A percentile compares a stretch with the other conserved stretches of the same genome.
Evolutionary conservation across 92 coral and sea anemone species (phyloP).

Genomic region (Plumapathes pennacea): DNA sequence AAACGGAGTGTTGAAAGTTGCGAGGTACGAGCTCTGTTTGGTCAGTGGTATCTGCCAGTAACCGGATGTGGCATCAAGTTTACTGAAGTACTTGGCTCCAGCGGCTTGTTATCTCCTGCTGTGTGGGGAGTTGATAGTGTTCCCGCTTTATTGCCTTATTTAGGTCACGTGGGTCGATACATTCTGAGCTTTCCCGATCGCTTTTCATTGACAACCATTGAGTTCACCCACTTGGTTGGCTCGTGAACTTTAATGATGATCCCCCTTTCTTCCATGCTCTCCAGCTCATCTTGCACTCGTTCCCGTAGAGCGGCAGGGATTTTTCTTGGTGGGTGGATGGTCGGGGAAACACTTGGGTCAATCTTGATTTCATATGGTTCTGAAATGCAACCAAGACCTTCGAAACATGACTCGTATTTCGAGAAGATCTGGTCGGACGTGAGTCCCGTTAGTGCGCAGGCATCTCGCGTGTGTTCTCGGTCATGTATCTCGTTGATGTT

Average conservation of each 20-base stretch:
- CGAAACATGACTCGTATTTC: conserved; percentile 8
- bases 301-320: conserved; percentile 20
- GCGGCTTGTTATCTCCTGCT: conserved; percentile 50
- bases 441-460: conserved; percentile 1
- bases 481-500: background rate
- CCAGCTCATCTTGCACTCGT: conserved; percentile 8
- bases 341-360: conserved; percentile 10
- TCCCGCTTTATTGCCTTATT: conserved; percentile 48
- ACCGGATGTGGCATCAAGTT: conserved; percentile 51
- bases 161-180: conserved; percentile 64
- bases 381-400: background rate
- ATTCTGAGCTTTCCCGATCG: conserved; percentile 43
- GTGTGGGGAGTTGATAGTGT: conserved; percentile 62
- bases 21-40: conserved; percentile 44
- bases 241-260: conserved; percentile 18
- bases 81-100: conserved; percentile 55
- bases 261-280: conserved; percentile 35
- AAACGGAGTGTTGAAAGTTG: conserved; percentile 62
- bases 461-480: background rate
- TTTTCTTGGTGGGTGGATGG: conserved; percentile 43
- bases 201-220: conserved; percentile 46
- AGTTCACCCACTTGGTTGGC: conserved; percentile 59
- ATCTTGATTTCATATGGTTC: conserved; percentile 21
- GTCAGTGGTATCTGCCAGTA: conserved; percentile 55
- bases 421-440: conserved; percentile 7